Conservation (phyloP, 2,113 vertebrate species). For the Trinectes maculatus region DNA sequence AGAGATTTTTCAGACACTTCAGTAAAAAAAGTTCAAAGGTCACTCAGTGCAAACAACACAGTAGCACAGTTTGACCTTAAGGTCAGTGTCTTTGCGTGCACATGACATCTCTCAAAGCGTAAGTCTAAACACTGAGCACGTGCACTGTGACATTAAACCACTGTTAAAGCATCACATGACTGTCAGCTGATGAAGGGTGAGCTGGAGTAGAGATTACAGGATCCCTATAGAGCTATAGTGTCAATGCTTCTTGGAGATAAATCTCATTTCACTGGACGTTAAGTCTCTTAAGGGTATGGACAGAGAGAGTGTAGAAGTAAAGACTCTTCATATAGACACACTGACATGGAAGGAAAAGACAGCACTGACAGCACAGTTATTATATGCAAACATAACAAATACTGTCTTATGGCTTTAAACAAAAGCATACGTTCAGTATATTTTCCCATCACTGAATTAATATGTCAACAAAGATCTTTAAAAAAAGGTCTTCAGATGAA, state of each 20-base stretch:
- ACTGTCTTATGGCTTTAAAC: no score
- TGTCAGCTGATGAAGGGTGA: constrained; percentile 51
- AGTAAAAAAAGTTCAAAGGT: background rate
- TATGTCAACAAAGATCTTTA: no score
- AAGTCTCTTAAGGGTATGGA: constrained; percentile 9
- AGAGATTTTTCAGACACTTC: no score
- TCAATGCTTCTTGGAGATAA: constrained; percentile 29
- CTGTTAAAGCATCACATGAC: constrained; percentile 47
- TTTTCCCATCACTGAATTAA: no score
- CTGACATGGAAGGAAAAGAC: background rate
- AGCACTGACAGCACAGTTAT: no score
- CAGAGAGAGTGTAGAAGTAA: constrained; percentile 9
- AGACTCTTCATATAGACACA: background rate
- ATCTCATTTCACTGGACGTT: constrained; percentile 19
- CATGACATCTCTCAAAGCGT: constrained; percentile 6
- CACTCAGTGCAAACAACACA: background rate
- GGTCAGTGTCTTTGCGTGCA: constrained; percentile 12
- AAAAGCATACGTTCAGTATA: no score
- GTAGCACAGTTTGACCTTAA: constrained; percentile 15
- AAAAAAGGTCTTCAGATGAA: constrained; percentile 30
- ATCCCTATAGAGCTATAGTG: constrained; percentile 35
- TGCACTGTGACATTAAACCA: constrained; percentile 38
- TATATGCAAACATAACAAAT: no score
- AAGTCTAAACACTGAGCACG: constrained; percentile 25
- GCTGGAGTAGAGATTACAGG: constrained; percentile 48